Evolutionary conservation across 37 sponge, comb jelly and placozoan species (phyloP).

Genomic region (Hormiphora californensis): DNA sequence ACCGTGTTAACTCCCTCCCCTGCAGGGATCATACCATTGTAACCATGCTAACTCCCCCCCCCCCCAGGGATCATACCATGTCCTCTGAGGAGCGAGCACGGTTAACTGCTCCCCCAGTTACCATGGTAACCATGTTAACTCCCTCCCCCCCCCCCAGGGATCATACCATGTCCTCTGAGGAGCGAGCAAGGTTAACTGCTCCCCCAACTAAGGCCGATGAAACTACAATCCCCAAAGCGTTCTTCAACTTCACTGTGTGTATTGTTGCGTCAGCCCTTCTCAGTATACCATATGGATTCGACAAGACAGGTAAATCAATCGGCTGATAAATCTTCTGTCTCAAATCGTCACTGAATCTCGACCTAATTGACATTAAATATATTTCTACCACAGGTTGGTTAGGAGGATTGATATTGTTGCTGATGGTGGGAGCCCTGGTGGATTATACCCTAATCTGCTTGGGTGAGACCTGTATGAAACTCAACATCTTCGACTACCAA

Average conservation of each 20-base stretch:
- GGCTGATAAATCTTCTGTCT: neutral
- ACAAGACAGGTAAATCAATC: neutral
- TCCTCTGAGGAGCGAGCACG: too few relatives aligned
- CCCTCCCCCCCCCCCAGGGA: neutral
- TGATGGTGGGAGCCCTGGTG: neutral
- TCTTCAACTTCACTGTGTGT: slow-evolving; percentile 31
- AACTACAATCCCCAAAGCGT: slow-evolving; percentile 25
- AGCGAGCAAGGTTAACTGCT: neutral
- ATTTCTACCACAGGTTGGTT: slow-evolving; percentile 21
- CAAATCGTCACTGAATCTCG: neutral
- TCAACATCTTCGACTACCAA: slow-evolving; percentile 23
- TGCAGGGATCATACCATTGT: too few relatives aligned
- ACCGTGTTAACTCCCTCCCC: too few relatives aligned
- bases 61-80: too few relatives aligned
- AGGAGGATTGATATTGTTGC: neutral
- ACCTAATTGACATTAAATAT: neutral
- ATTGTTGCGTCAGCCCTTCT: slow-evolving; percentile 18
- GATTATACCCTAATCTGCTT: slow-evolving; percentile 26
- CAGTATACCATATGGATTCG: slow-evolving; percentile 43
- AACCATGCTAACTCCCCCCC: too few relatives aligned
- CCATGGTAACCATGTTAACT: too few relatives aligned
- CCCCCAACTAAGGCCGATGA: neutral
- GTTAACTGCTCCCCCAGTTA: too few relatives aligned
- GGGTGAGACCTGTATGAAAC: slow-evolving; percentile 51
- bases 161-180: neutral